These are phyloP conservation scores for Carassius carassius DNA, from an alignment of 2,113 vertebrate species.

Conservation along the genomic window DNA sequence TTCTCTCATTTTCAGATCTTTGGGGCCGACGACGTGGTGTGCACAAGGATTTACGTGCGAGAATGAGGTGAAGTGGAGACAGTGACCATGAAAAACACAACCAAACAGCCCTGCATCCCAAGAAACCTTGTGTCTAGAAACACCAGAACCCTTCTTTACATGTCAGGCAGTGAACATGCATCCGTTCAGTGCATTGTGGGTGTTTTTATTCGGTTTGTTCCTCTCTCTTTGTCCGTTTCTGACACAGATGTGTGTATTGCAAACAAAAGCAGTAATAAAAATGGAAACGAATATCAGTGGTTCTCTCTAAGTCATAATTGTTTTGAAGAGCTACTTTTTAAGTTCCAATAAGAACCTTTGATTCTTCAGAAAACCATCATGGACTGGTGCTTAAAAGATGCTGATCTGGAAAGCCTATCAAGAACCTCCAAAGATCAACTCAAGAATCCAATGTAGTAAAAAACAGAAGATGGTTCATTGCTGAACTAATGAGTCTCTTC, in stretches of 20 bases:
- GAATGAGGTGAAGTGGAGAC: slow-evolving; percentile 73
- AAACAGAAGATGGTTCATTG: neutral
- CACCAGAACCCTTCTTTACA: slow-evolving; percentile 9
- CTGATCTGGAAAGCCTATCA: neutral
- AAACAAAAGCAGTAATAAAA: slow-evolving; percentile 48
- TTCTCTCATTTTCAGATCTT: slow-evolving; percentile 79
- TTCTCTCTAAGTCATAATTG: neutral
- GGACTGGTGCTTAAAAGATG: too few relatives aligned
- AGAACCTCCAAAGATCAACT: neutral
- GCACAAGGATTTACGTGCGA: slow-evolving; percentile 90
- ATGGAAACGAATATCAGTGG: neutral
- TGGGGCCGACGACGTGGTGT: slow-evolving; percentile 91
- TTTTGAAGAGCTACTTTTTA: neutral
- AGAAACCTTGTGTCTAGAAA: neutral
- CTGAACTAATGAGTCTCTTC: neutral
- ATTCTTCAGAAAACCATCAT: neutral
- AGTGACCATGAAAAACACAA: neutral
- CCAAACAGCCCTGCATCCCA: neutral
- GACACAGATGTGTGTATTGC: slow-evolving; percentile 37
- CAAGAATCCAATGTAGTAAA: neutral
- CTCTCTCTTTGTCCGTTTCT: neutral
- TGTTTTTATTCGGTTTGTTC: slow-evolving; percentile 28
- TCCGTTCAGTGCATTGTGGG: slow-evolving; percentile 38
- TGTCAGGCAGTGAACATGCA: slow-evolving; percentile 3
- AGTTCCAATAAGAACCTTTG: neutral